These are phyloP conservation scores for Gasteruption jaculator DNA, from an alignment of 2,888 invertebrate genomes.

Conservation along the genomic window DNA sequence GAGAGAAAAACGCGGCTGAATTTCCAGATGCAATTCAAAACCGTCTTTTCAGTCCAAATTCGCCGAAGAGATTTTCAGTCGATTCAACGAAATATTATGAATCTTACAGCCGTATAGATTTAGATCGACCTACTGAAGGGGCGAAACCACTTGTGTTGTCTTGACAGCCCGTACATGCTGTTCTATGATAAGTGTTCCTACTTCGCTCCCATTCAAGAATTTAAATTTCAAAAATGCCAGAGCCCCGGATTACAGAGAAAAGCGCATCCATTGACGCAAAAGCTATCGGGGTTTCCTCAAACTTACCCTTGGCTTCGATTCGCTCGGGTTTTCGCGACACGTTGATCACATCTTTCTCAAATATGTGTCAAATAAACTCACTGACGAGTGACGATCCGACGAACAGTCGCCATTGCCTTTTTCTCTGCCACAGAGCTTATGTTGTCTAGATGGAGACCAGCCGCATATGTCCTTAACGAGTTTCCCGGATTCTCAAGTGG, in stretches of 20 bases:
- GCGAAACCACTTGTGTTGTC: conserved; percentile 21
- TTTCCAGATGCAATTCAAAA: no score
- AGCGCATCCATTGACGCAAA: background rate
- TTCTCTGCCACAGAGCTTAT: no score
- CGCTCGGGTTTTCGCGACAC: conserved; percentile 18
- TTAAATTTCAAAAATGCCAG: background rate
- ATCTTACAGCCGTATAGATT: no score
- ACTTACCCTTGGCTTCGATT: no score
- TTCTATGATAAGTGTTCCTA: conserved; percentile 28
- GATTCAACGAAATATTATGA: no score
- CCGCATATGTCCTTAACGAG: no score
- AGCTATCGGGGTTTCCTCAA: conserved; percentile 24
- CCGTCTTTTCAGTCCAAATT: no score
- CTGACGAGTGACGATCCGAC: conserved; percentile 24
- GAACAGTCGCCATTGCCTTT: conserved; percentile 40
- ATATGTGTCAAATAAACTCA: conserved; percentile 28
- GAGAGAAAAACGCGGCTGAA: no score
- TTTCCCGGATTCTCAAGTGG: no score
- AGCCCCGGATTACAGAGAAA: background rate
- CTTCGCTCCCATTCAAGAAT: conserved; percentile 12
- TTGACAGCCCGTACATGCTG: conserved; percentile 13
- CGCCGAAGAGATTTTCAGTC: no score
- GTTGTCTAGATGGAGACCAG: no score
- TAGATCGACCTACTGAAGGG: no score
- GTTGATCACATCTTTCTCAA: conserved; percentile 35